Evolutionary conservation across 2,113 vertebrate species (phyloP).

Genomic region (Ailuropoda melanoleuca): DNA sequence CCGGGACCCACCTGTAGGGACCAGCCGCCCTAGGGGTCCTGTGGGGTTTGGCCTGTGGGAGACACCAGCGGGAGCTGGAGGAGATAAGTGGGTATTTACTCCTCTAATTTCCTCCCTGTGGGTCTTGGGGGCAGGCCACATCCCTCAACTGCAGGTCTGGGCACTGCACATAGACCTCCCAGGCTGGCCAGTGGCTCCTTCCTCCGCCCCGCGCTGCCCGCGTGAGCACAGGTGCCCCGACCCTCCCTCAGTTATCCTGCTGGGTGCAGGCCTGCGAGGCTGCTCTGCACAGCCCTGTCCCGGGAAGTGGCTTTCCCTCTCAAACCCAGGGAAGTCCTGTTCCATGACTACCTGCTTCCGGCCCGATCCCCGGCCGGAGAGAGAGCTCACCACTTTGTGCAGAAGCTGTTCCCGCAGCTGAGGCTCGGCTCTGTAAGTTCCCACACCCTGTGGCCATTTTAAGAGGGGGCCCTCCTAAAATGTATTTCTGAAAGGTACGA

Average conservation of each 20-base stretch:
- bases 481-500: not conserved
- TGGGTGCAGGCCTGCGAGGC: not conserved
- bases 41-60: too few relatives aligned
- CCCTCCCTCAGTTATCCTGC: not conserved
- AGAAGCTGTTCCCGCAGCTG: not conserved
- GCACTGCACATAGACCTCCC: too few relatives aligned
- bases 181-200: fast-evolving
- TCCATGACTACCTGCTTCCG: fast-evolving
- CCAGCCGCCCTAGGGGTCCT: not conserved
- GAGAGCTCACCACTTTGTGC: not conserved
- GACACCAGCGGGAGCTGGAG: not conserved
- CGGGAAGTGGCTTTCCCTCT: not conserved
- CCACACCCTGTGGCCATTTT: not conserved
- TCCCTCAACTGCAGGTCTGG: not conserved
- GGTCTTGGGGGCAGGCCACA: not conserved
- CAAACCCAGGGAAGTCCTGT: too few relatives aligned
- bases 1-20: not conserved
- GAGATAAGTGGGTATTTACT: not conserved
- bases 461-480: not conserved
- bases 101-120: not conserved
- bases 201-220: not conserved
- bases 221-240: not conserved
- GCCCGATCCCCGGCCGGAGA: not conserved
- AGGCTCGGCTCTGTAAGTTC: not conserved
- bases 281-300: not conserved